These are phyloP conservation scores for Labroides dimidiatus DNA, from an alignment of 2,797 vertebrate species.

Conservation along the genomic window DNA sequence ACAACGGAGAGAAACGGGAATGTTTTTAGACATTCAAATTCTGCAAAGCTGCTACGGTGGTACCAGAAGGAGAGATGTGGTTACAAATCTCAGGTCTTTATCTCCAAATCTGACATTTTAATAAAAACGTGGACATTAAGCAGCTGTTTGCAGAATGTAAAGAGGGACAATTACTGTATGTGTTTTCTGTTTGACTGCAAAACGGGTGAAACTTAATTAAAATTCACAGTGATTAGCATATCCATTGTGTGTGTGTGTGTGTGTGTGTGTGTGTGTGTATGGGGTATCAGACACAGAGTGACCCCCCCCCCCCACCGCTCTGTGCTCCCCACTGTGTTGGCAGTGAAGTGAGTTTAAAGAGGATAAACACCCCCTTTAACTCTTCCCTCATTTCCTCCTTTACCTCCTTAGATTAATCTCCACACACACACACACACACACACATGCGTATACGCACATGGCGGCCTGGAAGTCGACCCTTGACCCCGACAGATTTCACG, in stretches of 20 bases:
- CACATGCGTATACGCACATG: conserved; percentile 85
- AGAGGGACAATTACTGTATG: conserved; percentile 69
- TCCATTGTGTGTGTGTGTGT: conserved; percentile 46
- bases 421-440: conserved; percentile 53
- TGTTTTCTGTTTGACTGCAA: conserved; percentile 66
- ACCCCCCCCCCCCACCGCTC: conserved; percentile 6
- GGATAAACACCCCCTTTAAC: conserved; percentile 77
- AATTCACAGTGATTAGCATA: conserved; percentile 72
- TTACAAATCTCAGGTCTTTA: conserved; percentile 36
- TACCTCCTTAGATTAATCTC: conserved; percentile 65
- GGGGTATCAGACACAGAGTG: conserved; percentile 33
- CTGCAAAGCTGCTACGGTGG: too few species aligned
- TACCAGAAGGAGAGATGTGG: too few species aligned
- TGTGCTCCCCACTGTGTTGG: conserved; percentile 63
- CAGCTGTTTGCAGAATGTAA: conserved; percentile 55
- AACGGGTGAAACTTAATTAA: conserved; percentile 67
- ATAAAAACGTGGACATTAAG: conserved; percentile 69
- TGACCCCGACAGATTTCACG: conserved; percentile 92
- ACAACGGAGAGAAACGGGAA: too few species aligned
- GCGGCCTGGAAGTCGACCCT: conserved; percentile 91
- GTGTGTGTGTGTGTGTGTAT: conserved; percentile 36
- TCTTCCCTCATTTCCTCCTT: conserved; percentile 71
- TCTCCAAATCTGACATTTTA: conserved; percentile 42
- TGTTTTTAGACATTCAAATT: too few species aligned
- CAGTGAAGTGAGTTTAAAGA: conserved; percentile 77